Conservation (phyloP, 2,888 invertebrate species). For the Chymomyza procnemis region DNA sequence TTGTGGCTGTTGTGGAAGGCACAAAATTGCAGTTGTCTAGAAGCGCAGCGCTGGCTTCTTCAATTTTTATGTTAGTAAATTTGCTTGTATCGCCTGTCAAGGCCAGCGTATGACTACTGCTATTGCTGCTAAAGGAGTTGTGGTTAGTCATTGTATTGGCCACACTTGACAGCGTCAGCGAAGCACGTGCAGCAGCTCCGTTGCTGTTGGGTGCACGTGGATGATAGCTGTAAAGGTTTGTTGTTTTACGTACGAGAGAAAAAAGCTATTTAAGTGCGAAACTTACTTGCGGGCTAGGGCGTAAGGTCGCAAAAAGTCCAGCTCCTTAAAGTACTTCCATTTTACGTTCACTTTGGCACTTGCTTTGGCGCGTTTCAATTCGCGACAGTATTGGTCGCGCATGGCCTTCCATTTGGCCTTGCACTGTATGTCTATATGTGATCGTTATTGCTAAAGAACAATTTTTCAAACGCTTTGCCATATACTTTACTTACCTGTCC, state of each 20-base stretch:
- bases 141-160: conserved; percentile 25
- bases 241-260: background rate
- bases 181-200: background rate
- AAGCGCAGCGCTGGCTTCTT: conserved; percentile 48
- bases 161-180: conserved; percentile 4
- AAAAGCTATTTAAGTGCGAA: background rate
- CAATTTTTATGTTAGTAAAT: conserved; percentile 67
- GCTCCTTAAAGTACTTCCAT: conserved; percentile 75
- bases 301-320: conserved; percentile 75
- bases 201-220: conserved; percentile 46
- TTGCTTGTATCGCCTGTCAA: conserved; percentile 43
- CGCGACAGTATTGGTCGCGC: conserved; percentile 76
- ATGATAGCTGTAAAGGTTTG: conserved; percentile 60
- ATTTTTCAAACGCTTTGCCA: no score
- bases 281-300: conserved; percentile 75
- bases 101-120: conserved; percentile 49
- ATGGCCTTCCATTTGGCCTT: conserved; percentile 77
- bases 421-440: conserved; percentile 65
- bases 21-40: conserved; percentile 53
- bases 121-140: conserved; percentile 54
- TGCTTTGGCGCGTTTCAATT: conserved; percentile 72
- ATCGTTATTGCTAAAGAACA: background rate
- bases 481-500: conserved; percentile 63
- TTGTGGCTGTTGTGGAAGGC: conserved; percentile 34
- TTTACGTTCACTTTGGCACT: conserved; percentile 71